Evolutionary conservation across 2,888 invertebrate species (phyloP), one percentile per base, ranked within the genome.

Genomic region (Drosophila meridiana): DNA sequence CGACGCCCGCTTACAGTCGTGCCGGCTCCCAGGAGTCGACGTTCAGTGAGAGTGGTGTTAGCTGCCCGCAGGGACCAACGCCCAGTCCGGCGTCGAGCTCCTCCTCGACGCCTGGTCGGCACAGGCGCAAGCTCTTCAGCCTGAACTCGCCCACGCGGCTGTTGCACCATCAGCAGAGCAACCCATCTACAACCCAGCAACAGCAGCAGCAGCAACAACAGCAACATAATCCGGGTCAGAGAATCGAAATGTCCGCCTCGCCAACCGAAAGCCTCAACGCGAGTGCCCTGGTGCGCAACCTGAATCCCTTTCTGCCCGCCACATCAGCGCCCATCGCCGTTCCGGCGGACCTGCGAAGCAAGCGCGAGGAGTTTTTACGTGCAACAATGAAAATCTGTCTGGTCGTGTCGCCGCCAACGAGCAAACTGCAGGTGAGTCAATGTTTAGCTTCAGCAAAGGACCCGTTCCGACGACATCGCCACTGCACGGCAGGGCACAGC

Each of bases 341-440:
- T 65, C 83, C 86, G 43, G 85, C 82, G n/a, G 92, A 93, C 78
- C 73, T 93, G 28, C 91, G 92, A 75, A 86, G 92, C 74, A 95
- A 95, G 86, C 94, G 95, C 65, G 96, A 96, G 91, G 96, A 96
- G 91, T 96, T 96, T 90, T 93, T 96, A 73, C 95, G 95, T 83
- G 96, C 96, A 63, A 95, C 96, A 75, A 96, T 96, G 96, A 94
- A 95, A 93, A 96, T 96, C 87, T 96, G 96, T 91, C 93, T 96
- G 83, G 95, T 96, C 70, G 96, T 96, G 14, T 96, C 96, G 67
- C 96, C 96, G 59, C 96, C 96, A 58, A 86, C 92, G 28, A 92
- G 87, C 75, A 93, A 93, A 89, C 89, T 93, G 69, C 93, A 93
- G 92, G 93, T 93, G 90, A 92, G 89, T 82, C 50, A 38, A n/a